These are phyloP conservation scores for Parapsyche elsis DNA, from an alignment of 1,140 invertebrate species.

Conservation along the genomic window DNA sequence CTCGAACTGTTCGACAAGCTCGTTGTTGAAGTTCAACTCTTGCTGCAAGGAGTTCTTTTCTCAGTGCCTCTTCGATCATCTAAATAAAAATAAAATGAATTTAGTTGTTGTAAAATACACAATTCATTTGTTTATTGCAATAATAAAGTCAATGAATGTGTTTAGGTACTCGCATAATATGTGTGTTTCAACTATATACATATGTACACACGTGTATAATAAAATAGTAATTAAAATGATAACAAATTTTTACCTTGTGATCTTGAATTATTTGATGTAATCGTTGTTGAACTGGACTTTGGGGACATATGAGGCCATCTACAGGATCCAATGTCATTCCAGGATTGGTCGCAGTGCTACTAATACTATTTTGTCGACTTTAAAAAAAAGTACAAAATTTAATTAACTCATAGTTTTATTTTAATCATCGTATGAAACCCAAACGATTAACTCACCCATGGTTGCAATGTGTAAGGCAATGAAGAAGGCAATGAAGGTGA, in stretches of 20 bases:
- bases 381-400: background rate
- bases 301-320: constrained; percentile 84
- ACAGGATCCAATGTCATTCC: constrained; percentile 62
- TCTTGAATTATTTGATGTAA: constrained; percentile 83
- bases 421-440: background rate
- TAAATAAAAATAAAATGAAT: constrained; percentile 58
- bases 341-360: constrained; percentile 2
- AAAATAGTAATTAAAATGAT: constrained; percentile 3
- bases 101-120: no score
- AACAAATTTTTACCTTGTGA: constrained; percentile 73
- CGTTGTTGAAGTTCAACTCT: constrained; percentile 77
- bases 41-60: constrained; percentile 78
- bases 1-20: constrained; percentile 68
- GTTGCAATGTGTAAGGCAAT: constrained; percentile 38
- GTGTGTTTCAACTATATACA: no score
- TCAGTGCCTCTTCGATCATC: constrained; percentile 75
- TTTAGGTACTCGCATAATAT: no score
- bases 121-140: no score
- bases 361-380: background rate
- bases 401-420: constrained; percentile 1
- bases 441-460: constrained; percentile 17
- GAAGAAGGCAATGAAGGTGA: constrained; percentile 39
- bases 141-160: no score
- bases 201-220: background rate
- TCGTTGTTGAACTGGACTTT: constrained; percentile 81